Conservation (phyloP, 1,140 invertebrate genomes). For the Leptopilina boulardi region DNA sequence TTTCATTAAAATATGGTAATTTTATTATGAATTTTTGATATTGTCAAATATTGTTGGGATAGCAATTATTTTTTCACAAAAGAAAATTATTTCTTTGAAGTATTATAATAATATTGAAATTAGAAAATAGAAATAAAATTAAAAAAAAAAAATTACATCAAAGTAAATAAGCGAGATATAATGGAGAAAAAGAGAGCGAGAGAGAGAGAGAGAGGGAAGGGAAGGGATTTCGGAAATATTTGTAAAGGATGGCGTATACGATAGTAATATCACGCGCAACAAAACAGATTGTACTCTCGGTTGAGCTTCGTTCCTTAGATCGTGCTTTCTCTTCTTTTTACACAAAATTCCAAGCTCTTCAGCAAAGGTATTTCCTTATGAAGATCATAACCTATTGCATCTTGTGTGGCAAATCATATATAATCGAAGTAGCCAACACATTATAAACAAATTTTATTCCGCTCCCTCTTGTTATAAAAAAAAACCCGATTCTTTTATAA, state of each 20-base stretch:
- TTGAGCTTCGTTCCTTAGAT: neutral
- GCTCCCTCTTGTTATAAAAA: too few relatives aligned
- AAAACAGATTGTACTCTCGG: neutral
- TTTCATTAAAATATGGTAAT: too few relatives aligned
- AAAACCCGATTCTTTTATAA: too few relatives aligned
- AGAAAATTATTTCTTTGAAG: neutral
- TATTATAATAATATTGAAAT: neutral
- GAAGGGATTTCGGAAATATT: neutral
- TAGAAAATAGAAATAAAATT: neutral
- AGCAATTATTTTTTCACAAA: neutral
- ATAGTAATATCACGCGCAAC: neutral
- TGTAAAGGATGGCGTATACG: neutral
- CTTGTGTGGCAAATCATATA: conserved; percentile 1
- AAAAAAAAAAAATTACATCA: conserved; percentile 2
- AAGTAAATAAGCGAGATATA: neutral
- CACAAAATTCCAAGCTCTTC: conserved; percentile 1
- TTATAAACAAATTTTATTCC: neutral
- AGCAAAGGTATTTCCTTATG: conserved; percentile 10
- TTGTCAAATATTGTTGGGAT: too few relatives aligned
- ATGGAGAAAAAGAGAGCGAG: too few relatives aligned
- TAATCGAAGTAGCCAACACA: conserved; percentile 6
- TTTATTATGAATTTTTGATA: too few relatives aligned
- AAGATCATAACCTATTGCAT: neutral
- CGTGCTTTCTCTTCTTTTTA: neutral
- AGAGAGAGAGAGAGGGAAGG: too few relatives aligned